Conservation (phyloP, 2,888 invertebrate genomes). For the Drosophila eohydei region DNA sequence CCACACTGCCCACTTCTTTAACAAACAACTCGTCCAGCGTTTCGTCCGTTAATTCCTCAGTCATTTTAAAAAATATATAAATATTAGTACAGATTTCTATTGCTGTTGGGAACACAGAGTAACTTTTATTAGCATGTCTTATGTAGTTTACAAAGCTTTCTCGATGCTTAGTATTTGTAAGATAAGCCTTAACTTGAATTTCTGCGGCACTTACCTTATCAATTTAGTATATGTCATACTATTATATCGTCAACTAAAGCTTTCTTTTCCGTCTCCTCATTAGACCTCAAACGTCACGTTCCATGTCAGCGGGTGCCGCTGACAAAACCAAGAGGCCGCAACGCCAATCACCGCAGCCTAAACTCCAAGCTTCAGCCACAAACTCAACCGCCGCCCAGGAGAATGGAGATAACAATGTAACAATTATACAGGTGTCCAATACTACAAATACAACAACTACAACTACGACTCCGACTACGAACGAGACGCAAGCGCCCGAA, state of each 20-base stretch:
- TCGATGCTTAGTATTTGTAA: background rate
- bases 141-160: background rate
- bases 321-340: constrained; percentile 68
- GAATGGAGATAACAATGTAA: constrained; percentile 85
- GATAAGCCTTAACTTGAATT: background rate
- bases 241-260: background rate
- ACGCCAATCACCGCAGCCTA: constrained; percentile 57
- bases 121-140: background rate
- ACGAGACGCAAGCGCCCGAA: constrained; percentile 66
- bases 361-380: constrained; percentile 23
- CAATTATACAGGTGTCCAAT: constrained; percentile 88
- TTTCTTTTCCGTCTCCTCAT: background rate
- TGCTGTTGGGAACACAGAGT: background rate
- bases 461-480: constrained; percentile 28
- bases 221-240: too few relatives aligned
- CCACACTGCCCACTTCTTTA: constrained; percentile 47
- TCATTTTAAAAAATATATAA: constrained; percentile 17
- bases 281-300: constrained; percentile 83
- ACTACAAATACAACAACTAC: constrained; percentile 45
- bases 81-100: background rate
- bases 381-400: constrained; percentile 50
- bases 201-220: too few relatives aligned
- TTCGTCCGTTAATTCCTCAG: constrained; percentile 22
- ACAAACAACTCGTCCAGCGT: constrained; percentile 57
- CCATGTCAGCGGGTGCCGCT: constrained; percentile 82